A percentile compares a stretch with the other conserved stretches of the same genome.
These are phyloP conservation scores for Tholera decimalis DNA, from an alignment of 2,888 invertebrate species.

Conservation along the genomic window DNA sequence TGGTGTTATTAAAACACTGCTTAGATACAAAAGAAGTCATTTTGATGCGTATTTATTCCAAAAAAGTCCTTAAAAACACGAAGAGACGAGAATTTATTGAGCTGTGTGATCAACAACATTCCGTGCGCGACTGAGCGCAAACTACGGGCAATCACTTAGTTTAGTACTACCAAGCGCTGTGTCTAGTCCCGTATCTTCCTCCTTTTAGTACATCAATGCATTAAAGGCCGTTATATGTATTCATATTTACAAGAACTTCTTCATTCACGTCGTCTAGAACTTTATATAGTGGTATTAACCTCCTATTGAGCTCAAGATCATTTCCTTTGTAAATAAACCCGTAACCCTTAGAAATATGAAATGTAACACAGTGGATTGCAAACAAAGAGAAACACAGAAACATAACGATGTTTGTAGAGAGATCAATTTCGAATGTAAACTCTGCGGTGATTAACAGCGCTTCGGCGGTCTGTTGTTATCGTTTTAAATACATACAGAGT, in stretches of 20 bases:
- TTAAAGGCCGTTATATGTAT: too few relatives aligned
- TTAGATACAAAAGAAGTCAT: too few relatives aligned
- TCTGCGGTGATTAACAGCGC: slow-evolving; percentile 26
- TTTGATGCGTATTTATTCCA: too few relatives aligned
- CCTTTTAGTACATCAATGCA: too few relatives aligned
- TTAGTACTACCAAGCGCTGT: too few relatives aligned
- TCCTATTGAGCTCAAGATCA: background rate
- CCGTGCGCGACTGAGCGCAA: too few relatives aligned
- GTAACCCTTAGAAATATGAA: slow-evolving; percentile 1
- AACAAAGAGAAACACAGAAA: slow-evolving; percentile 31
- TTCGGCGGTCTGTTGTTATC: background rate
- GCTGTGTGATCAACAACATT: too few relatives aligned
- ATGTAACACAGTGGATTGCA: slow-evolving; percentile 28
- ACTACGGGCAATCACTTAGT: too few relatives aligned
- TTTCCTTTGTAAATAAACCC: slow-evolving; percentile 25
- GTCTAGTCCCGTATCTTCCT: too few relatives aligned
- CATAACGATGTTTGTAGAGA: slow-evolving; percentile 36
- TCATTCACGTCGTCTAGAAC: background rate
- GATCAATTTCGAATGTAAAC: slow-evolving; percentile 46
- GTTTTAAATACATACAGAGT: slow-evolving; percentile 6
- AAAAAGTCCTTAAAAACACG: too few relatives aligned
- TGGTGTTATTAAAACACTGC: too few relatives aligned
- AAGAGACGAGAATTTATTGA: too few relatives aligned
- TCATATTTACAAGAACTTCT: background rate
- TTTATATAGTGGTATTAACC: background rate